Evolutionary conservation across 1,140 invertebrate genomes (phyloP), one percentile per base, ranked within the genome.

Genomic region (Drosophila arawakana): DNA sequence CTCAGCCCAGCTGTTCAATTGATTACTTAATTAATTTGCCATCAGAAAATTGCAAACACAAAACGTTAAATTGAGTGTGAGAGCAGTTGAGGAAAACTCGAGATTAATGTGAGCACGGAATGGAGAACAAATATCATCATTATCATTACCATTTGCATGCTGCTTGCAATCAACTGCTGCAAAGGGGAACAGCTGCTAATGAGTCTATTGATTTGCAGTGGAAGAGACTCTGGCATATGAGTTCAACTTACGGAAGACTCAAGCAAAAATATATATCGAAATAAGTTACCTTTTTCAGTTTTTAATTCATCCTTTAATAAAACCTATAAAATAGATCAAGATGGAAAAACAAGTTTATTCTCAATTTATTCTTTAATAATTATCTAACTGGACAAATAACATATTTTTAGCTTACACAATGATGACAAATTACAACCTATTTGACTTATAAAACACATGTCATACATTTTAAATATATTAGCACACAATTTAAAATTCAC

Each of bases 11-110:
- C 65, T 74, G 69, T 74, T 71, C 78, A 60, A 85, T 85, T 72
- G 58, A 85, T 81, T 58, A 73, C 66, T 82, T 86, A 78, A 85
- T 85, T 85, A 82, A 86, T 81, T 78, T 75, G 47, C 52, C 49
- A 21, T 55, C 60, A 43, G 34, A 21, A 49, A 65, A 57, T 66
- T 49, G 43, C 50, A 46, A 57, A 35, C 41, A 65, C 43, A 71
- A 66, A 37, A 43, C 35, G 13, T 34, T 57, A 47, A 65, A 65
- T 71, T 55, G 7, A 30, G 25, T n/a, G 18, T 9, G 6, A 6
- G 15, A 37, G 15, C 35, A 58, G n/a, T 35, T 10, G 30, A 21
- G 15, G 8, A 21, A 2, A 18, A n/a, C 41, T 43, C 41, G 41
- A n/a, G 15, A 35, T 39, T 5, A 10, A 21, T n/a, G 30, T n/a